Base-by-base conservation (phyloP, 2,797 vertebrate genomes). In the Loris lydekkerianus region DNA sequence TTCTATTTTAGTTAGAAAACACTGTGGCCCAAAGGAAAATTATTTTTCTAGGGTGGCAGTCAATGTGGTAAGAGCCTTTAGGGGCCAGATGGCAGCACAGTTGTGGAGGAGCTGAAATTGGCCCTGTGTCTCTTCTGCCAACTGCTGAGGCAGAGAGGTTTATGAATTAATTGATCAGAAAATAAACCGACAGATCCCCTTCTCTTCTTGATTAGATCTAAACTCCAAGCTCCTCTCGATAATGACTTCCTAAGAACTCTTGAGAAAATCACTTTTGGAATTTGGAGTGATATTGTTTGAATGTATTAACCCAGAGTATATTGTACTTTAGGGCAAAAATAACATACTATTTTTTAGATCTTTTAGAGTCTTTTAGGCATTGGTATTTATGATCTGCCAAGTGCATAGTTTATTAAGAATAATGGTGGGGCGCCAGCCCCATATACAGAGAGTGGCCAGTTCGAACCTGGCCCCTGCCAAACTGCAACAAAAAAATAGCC, bases 211-310 rank as follows among this genome's bases (percentile, higher is more conserved):
- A 63, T 40, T 81, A 72, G 23, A 86, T 7, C 20, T 86, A 93
- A 63, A 58, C 60, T 73, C 37, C 75, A 83, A 73, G 27, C 14
- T 65, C 15, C 56, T 78, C 23, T 53, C 92, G 43, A 17, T 75
- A 63, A 88, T 70, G 94, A 61, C 20, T 73, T 89, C 58, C 4
- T 89, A 65, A 82, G 58, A 95, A 87, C 11, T 1, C 21, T 90
- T 95, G 23, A 86, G 49, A 53, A 67, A 84, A 63, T 80, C n/a
- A 29, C n/a, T 60, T 88, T 92, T 63, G 87, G 86, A 92, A 69
- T 89, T 61, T 91, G 29, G 14, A 72, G 5, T 49, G 11, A 58
- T 75, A 14, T 8, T 75, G 20, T 58, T 75, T 72, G 49, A 70
- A 23, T 85, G 23, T 69, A 15, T 73, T 29, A 65, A 11, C 56